Percentiles rank a stretch among this genome's conserved stretches.
Conservation (phyloP, 2,797 vertebrate genomes). For the Telmatherina bonti region DNA sequence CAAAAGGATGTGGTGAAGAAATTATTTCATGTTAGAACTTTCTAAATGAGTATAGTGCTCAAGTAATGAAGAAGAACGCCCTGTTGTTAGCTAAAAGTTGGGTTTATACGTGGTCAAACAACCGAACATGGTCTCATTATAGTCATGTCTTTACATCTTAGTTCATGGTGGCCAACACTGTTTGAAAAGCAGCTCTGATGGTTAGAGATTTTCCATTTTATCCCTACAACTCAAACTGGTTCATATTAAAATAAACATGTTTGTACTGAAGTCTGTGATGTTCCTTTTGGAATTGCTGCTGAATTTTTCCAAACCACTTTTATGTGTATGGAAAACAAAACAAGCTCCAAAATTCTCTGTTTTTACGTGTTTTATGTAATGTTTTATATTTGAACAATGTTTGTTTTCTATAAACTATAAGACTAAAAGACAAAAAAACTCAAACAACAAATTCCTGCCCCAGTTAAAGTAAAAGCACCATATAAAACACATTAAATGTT, state of each 20-base stretch:
- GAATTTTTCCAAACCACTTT: conserved; percentile 30
- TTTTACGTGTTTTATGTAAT: conserved; percentile 39
- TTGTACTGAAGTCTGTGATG: conserved; percentile 29
- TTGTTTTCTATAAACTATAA: conserved; percentile 51
- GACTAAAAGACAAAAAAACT: conserved; percentile 27
- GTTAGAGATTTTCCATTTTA: conserved; percentile 40
- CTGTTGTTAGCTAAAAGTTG: background rate
- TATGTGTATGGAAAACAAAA: conserved; percentile 43
- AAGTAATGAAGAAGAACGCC: background rate
- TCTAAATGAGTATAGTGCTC: background rate
- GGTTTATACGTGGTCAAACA: background rate
- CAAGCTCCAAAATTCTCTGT: conserved; percentile 20
- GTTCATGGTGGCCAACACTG: conserved; percentile 62
- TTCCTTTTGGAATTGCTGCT: conserved; percentile 4
- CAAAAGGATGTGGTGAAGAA: background rate
- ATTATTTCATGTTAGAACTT: background rate
- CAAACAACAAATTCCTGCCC: conserved; percentile 31
- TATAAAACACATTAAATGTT: conserved; percentile 28
- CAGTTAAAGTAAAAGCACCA: conserved; percentile 24
- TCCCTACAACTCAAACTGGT: conserved; percentile 35
- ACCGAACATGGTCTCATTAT: conserved; percentile 5
- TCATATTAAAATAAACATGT: conserved; percentile 46
- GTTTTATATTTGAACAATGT: conserved; percentile 42
- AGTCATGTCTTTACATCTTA: conserved; percentile 49
- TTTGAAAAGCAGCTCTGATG: conserved; percentile 54